These are phyloP conservation scores for Scaptomyza hsui DNA, from an alignment of 1,140 invertebrate genomes.

Conservation along the genomic window DNA sequence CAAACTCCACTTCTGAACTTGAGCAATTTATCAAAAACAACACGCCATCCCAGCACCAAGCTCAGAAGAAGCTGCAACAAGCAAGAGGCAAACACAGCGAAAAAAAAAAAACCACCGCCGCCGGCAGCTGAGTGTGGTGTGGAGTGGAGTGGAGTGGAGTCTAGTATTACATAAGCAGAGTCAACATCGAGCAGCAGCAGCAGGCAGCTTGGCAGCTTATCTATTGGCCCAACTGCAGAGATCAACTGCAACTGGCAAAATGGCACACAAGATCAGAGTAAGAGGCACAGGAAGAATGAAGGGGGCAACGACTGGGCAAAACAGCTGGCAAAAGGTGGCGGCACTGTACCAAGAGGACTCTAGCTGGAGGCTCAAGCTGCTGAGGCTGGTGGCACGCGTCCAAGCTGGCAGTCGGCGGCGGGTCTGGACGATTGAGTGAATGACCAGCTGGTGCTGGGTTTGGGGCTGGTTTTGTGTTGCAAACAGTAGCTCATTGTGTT, in stretches of 20 bases:
- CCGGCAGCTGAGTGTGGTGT: slow-evolving; percentile 51
- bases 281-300: not conserved
- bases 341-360: slow-evolving; percentile 66
- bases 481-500: slow-evolving; percentile 66
- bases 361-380: slow-evolving; percentile 35
- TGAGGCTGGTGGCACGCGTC: slow-evolving; percentile 9
- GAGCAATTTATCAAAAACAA: slow-evolving; percentile 70
- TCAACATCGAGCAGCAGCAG: slow-evolving; percentile 50
- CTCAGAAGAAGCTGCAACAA: slow-evolving; percentile 25
- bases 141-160: too few relatives aligned
- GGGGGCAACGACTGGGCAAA: slow-evolving; percentile 18
- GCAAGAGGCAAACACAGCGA: slow-evolving; percentile 13
- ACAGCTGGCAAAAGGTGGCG: slow-evolving; percentile 77
- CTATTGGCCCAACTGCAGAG: slow-evolving; percentile 65
- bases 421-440: slow-evolving; percentile 18
- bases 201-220: slow-evolving; percentile 53
- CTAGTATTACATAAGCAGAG: slow-evolving; percentile 76
- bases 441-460: slow-evolving; percentile 20
- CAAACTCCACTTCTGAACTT: slow-evolving; percentile 50
- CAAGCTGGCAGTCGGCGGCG: slow-evolving; percentile 2
- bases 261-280: slow-evolving; percentile 37
- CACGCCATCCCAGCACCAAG: slow-evolving; percentile 41
- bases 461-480: slow-evolving; percentile 4
- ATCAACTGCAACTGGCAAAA: slow-evolving; percentile 48
- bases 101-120: slow-evolving; percentile 27